Conservation (phyloP, 1,140 invertebrate species). For the Zaprionus tsacasi region DNA sequence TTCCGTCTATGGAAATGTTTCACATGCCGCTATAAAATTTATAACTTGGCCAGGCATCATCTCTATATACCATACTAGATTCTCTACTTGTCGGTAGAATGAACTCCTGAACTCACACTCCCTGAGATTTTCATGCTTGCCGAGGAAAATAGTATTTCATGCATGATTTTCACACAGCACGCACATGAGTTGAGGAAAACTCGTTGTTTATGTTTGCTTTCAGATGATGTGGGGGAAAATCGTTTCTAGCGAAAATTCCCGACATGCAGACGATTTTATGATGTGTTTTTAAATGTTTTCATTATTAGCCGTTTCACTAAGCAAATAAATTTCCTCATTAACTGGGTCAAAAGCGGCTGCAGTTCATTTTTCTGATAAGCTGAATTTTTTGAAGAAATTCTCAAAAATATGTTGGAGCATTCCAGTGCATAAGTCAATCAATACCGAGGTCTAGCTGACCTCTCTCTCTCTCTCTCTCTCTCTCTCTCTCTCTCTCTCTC, state of each 20-base stretch:
- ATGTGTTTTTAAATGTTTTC: constrained; percentile 78
- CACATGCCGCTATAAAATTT: constrained; percentile 44
- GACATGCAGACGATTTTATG: constrained; percentile 57
- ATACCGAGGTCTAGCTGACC: constrained; percentile 25
- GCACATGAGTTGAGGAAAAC: constrained; percentile 8
- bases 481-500: too few relatives aligned
- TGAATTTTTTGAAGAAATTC: not conserved
- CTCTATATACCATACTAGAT: not conserved
- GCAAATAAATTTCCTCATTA: constrained; percentile 70
- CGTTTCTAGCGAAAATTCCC: constrained; percentile 22
- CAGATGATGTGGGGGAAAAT: constrained; percentile 24
- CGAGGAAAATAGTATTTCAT: constrained; percentile 56
- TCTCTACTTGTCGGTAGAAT: constrained; percentile 5
- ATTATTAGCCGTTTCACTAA: constrained; percentile 72
- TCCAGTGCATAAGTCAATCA: not conserved
- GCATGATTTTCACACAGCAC: constrained; percentile 46
- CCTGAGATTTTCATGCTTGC: constrained; percentile 46
- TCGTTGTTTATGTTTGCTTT: constrained; percentile 72
- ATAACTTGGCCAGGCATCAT: constrained; percentile 32
- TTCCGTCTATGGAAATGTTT: constrained; percentile 16
- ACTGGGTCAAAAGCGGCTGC: constrained; percentile 57
- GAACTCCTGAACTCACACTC: constrained; percentile 36
- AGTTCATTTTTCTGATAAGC: not conserved
- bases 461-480: not conserved
- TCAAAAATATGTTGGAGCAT: not conserved